Base-by-base conservation (phyloP, 92 coral and sea anemone genomes). In the Micromussa lordhowensis region DNA sequence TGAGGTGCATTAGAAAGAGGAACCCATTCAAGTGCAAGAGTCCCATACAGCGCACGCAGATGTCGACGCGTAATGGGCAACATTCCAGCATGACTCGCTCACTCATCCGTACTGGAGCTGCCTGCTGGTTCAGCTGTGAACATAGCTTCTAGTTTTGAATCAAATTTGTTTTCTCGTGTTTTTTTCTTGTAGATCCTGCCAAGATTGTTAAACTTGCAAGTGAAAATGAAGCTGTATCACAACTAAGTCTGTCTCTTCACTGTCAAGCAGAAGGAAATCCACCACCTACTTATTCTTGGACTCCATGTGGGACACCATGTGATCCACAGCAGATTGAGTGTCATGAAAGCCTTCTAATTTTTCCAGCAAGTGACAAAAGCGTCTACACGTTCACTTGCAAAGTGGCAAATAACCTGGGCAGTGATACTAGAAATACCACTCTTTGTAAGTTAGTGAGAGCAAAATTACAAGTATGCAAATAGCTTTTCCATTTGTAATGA, bases 191-290 rank as follows among this genome's bases (percentile, higher is more conserved):
- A 77, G 81, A 44, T 77, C 61, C 58, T 40, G 9, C 81, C 8
- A 77, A 51, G 38, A 31, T 78, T 78, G 61, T 78, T 24, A n/a
- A n/a, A n/a, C 22, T 48, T 44, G 21, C 7, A 0, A 44, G 59
- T 3, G 82, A 78, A 12, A 15, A 54, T 31, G 13, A 53, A 0
- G 82, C 54, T 54, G 82, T 68, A 29, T 40, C 17, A 7, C 82
- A 78, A 17, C 64, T 30, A 30, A 78, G 82, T 53, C 40, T 78
- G 15, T 24, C 64, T 78, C 66, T 78, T 54, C 66, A 53, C 26
- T 78, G 82, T 54, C 38, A 44, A 36, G 79, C 79, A 18, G 79
- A 75, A 75, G 79, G 79, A 75, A 21, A 36, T 2, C 79, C 55
- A 6, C 53, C 38, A 4, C 79, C 79, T 49, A 54, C 21, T 17